A percentile compares a stretch with the other conserved stretches of the same genome.
Conservation (phyloP, 2,888 invertebrate genomes). For the Rhimphoctona megacephalus region DNA sequence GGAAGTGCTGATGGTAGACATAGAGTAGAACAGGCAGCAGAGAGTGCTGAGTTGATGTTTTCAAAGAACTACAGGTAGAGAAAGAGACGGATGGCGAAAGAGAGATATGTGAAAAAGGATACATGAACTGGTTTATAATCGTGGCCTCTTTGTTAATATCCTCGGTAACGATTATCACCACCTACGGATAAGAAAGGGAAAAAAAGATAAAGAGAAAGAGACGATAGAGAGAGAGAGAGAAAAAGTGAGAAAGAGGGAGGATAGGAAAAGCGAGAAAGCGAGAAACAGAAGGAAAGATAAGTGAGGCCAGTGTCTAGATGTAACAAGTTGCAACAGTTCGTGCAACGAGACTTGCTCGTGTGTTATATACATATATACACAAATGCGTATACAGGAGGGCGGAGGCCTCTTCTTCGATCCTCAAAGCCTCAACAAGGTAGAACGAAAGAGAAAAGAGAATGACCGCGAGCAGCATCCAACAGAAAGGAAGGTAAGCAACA, state of each 20-base stretch:
- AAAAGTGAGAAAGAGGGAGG: slow-evolving; percentile 26
- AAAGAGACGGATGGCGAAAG: slow-evolving; percentile 11
- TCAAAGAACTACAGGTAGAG: slow-evolving; percentile 70
- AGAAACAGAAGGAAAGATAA: slow-evolving; percentile 44
- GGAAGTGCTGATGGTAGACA: slow-evolving; percentile 59
- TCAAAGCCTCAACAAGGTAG: slow-evolving; percentile 50
- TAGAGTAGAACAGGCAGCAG: slow-evolving; percentile 32
- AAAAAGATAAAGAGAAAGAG: slow-evolving; percentile 30
- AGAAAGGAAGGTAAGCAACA: slow-evolving; percentile 61
- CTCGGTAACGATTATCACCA: slow-evolving; percentile 70
- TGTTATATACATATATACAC: slow-evolving; percentile 13
- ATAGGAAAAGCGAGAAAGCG: not conserved
- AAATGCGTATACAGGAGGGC: slow-evolving; percentile 50
- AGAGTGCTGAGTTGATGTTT: slow-evolving; percentile 69
- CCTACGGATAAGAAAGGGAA: slow-evolving; percentile 58
- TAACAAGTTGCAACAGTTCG: slow-evolving; percentile 67
- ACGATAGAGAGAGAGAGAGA: not conserved
- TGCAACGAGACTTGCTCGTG: slow-evolving; percentile 62
- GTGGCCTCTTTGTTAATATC: slow-evolving; percentile 68
- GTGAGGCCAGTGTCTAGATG: slow-evolving; percentile 65
- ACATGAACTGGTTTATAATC: slow-evolving; percentile 68
- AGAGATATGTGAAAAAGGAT: slow-evolving; percentile 62
- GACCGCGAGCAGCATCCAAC: slow-evolving; percentile 52
- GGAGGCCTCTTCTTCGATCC: slow-evolving; percentile 56
- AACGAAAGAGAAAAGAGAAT: slow-evolving; percentile 40